Evolutionary conservation across 2,888 invertebrate genomes (phyloP), one percentile per base, ranked within the genome.

Genomic region (Ennomos quercinarius): DNA sequence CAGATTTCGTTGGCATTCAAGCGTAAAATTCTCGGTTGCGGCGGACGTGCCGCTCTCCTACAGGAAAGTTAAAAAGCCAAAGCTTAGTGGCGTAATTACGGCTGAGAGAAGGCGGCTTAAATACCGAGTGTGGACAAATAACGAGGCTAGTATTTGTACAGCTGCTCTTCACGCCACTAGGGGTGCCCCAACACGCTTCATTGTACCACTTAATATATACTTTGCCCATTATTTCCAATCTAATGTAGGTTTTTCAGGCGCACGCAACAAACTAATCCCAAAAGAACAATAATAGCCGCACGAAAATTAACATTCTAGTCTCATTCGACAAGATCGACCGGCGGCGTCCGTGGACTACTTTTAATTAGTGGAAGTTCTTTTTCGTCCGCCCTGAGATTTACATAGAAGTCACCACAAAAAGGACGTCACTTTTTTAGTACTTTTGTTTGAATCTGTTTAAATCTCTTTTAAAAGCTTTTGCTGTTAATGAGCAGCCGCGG

Each of bases 361-460:
- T 87, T 88, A 89, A 88, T 89, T 87, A 86, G 85, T 78, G 80
- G 71, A 80, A 83, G 81, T 83, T 81, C 78, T 85, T 84, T 85
- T 83, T 80, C 74, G 80, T 80, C 79, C 76, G 77, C 72, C 73
- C 78, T 77, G 81, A 83, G 83, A 86, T 89, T 89, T 87, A 87
- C 86, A 87, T 89, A 84, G 83, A 87, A 87, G 85, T 88, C 80
- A 84, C 87, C 86, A 82, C 86, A 89, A 87, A 87, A 88, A 85
- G 79, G 81, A 86, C 80, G 83, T 84, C 80, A 85, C 77, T 85
- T 86, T 87, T 87, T 85, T 78, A 78, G 84, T 85, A 87, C 83
- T 87, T 87, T 86, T 85, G 84, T 87, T 87, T 82, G 81, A 87
- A 86, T 87, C 84, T 85, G 81, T 87, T 88, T 87, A 86, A 86